Base-by-base conservation (phyloP, 2,888 invertebrate species). In the Bembecia ichneumoniformis region DNA sequence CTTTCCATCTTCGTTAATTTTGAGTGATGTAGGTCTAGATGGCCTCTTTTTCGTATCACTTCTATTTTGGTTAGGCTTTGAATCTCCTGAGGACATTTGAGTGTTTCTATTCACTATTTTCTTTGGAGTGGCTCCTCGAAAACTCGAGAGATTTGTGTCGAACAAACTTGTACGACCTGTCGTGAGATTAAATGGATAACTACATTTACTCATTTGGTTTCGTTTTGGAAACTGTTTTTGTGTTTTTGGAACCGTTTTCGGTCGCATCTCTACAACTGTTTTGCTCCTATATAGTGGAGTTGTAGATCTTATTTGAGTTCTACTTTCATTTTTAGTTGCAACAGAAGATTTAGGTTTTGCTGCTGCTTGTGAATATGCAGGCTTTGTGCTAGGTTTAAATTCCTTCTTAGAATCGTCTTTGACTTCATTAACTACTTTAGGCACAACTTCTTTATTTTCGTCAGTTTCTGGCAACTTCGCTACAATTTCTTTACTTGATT, bases 331-430 rank as follows among this genome's bases (percentile, higher is more conserved):
- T 74, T 81, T 87, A 13, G 63, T 40, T 3, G 66, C 49, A 47
- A 58, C 66, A 1, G 68, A 62, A 43, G 71, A 59, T 60, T 87
- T 88, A 3, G 87, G 87, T 63, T 88, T 88, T 28, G 88, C 87
- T 35, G 88, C 88, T 16, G 87, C 87, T 70, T 87, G 87, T 0
- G 87, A 88, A 59, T 88, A 88, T 16, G 88, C 87, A 3, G 87
- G 81, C 57, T 76, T 74, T 7, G 68, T 47, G 10, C 54, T 63
- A 2, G 52, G 51, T 67, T 72, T 80, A 3, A 49, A 45, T 36
- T 80, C 16, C 20, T 43, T 36, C 45, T 53, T 51, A 3, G 10
- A 2, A 14, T 53, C 49, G 14, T 48, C 20, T 20, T 36, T 48
- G 14, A 36, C n/a, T 14, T 46, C 20, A 20, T 36, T 16, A 35